phyloP scores from a whole-genome alignment of 92 coral and sea anemone species.

The Porites evermanni region DNA sequence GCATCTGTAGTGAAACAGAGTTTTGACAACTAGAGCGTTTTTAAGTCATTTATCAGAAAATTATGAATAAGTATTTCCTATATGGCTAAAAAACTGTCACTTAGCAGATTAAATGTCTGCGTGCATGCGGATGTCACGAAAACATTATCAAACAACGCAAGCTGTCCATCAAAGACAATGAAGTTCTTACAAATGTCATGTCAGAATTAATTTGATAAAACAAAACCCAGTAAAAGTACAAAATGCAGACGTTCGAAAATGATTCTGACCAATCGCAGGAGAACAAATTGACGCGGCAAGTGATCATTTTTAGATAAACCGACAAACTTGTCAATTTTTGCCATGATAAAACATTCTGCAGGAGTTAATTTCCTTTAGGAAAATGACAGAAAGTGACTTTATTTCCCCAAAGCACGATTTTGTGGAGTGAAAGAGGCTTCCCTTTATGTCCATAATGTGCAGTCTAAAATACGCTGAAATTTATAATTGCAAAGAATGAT shows the following conservation, averaged over 20 bases:
- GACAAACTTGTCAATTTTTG: slow-evolving; percentile 46
- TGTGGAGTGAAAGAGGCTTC: background rate
- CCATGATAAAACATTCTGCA: background rate
- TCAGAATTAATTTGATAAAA: slow-evolving; percentile 38
- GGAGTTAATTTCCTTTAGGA: slow-evolving; percentile 38
- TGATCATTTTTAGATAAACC: slow-evolving; percentile 30
- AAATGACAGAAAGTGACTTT: background rate
- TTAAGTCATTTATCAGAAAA: too few species aligned
- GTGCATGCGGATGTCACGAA: background rate
- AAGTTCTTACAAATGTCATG: slow-evolving; percentile 41
- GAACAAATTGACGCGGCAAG: slow-evolving; percentile 18
- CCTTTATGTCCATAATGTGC: background rate
- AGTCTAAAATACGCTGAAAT: slow-evolving; percentile 14
- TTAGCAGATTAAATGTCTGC: too few species aligned
- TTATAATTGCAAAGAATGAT: too few species aligned
- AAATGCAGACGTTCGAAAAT: slow-evolving; percentile 24
- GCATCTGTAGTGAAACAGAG: too few species aligned
- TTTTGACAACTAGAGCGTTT: too few species aligned
- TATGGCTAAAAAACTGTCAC: too few species aligned
- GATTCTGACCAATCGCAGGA: slow-evolving; percentile 20
- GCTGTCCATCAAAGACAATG: slow-evolving; percentile 38
- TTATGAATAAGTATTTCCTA: too few species aligned
- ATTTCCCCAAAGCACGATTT: background rate
- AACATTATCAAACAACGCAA: slow-evolving; percentile 18
- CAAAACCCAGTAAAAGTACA: slow-evolving; percentile 9